A percentile compares a stretch with the other conserved stretches of the same genome.
phyloP scores from a whole-genome alignment of 2,113 vertebrate genomes.

The Pluvialis apricaria region DNA sequence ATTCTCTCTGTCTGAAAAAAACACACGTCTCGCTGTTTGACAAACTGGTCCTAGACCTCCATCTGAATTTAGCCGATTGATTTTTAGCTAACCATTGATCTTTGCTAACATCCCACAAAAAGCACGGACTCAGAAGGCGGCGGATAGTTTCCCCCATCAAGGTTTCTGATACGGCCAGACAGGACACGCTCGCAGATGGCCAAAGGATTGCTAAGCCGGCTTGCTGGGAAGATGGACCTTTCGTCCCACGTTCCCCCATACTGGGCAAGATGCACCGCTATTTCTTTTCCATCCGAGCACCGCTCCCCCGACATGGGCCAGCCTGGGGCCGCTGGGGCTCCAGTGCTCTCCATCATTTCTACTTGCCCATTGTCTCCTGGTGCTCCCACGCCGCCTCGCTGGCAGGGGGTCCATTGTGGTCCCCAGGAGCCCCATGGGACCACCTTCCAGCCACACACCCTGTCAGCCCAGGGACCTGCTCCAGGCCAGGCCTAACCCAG shows the following conservation, averaged over 20 bases:
- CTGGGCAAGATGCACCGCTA: accelerated
- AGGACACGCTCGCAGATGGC: background rate
- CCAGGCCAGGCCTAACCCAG: too few relatives aligned
- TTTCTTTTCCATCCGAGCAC: background rate
- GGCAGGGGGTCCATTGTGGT: background rate
- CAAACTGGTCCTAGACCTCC: background rate
- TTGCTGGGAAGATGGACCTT: background rate
- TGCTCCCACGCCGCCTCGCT: background rate
- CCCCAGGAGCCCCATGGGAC: too few relatives aligned
- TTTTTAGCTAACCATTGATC: background rate
- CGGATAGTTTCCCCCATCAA: background rate
- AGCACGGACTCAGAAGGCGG: background rate
- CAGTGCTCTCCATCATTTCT: background rate
- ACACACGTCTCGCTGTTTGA: background rate
- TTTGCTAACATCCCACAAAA: background rate
- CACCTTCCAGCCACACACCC: too few relatives aligned
- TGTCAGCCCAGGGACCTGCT: too few relatives aligned
- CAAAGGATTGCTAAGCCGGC: background rate
- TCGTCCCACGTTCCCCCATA: background rate
- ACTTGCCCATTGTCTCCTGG: background rate
- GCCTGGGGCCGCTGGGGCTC: background rate
- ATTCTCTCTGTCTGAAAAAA: background rate
- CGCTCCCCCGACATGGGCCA: accelerated
- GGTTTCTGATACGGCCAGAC: background rate
- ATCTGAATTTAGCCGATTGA: background rate